These are phyloP conservation scores for Tiaroga cobitis DNA, from an alignment of 2,797 vertebrate genomes.

Conservation along the genomic window DNA sequence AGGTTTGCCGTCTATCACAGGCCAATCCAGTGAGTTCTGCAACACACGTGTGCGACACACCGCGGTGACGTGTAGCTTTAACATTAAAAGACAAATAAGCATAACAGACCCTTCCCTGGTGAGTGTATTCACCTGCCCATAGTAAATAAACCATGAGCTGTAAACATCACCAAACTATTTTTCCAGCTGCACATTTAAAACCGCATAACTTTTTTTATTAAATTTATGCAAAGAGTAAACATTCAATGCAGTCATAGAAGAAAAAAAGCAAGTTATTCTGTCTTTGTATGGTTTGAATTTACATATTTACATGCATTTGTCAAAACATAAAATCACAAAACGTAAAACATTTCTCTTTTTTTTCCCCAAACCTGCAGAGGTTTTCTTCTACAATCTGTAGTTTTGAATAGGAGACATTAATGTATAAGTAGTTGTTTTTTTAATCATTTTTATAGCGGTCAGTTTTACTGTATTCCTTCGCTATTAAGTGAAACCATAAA, in stretches of 20 bases:
- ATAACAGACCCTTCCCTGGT: neutral
- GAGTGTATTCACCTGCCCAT: conserved; percentile 39
- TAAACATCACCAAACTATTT: conserved; percentile 9
- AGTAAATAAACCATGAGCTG: conserved; percentile 25
- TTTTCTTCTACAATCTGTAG: neutral
- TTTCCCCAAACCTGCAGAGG: neutral
- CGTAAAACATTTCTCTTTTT: neutral
- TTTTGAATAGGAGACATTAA: conserved; percentile 12
- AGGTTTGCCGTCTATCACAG: conserved; percentile 32
- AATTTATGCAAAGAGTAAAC: neutral
- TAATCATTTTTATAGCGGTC: neutral
- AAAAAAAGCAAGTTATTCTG: conserved; percentile 1
- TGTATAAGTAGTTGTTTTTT: conserved; percentile 20
- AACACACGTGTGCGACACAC: neutral
- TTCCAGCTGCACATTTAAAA: conserved; percentile 29
- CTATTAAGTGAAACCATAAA: conserved; percentile 12
- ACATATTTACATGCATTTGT: conserved; percentile 30
- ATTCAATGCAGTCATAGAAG: neutral
- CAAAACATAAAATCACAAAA: conserved; percentile 27
- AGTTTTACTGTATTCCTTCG: conserved; percentile 20
- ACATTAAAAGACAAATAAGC: conserved; percentile 19
- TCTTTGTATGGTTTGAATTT: conserved; percentile 31
- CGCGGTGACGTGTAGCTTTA: conserved; percentile 10
- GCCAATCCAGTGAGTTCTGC: neutral
- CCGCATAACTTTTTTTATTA: neutral